Conservation (phyloP, 2,113 vertebrate genomes). For the Collichthys lucidus region DNA sequence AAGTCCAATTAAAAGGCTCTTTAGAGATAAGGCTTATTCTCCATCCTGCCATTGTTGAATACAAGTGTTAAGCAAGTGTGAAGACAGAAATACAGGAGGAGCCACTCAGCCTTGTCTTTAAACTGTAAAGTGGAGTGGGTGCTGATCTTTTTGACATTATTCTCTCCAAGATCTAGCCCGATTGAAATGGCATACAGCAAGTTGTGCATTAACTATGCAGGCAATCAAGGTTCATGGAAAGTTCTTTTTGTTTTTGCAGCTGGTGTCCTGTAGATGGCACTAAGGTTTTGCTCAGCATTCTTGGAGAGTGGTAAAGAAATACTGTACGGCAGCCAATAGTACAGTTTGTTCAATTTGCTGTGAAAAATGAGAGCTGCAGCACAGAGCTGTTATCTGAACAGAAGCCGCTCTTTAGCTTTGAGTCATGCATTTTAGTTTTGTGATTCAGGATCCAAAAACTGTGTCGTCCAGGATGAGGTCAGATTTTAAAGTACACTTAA, state of each 20-base stretch:
- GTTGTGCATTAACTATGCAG: slow-evolving; percentile 67
- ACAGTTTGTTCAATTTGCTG: slow-evolving; percentile 63
- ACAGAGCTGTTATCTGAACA: slow-evolving; percentile 50
- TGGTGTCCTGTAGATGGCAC: slow-evolving; percentile 71
- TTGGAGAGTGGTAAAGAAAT: slow-evolving; percentile 12
- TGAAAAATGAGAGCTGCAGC: slow-evolving; percentile 54
- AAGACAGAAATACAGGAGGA: slow-evolving; percentile 45
- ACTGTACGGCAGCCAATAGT: slow-evolving; percentile 46
- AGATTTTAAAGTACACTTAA: not conserved
- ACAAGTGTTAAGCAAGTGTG: slow-evolving; percentile 39
- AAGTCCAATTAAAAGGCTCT: slow-evolving; percentile 72
- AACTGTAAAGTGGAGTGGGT: slow-evolving; percentile 39
- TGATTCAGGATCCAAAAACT: slow-evolving; percentile 11
- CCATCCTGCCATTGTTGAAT: slow-evolving; percentile 43
- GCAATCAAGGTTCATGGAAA: slow-evolving; percentile 76
- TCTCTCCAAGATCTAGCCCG: slow-evolving; percentile 25
- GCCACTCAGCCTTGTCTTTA: slow-evolving; percentile 32
- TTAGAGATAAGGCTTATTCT: slow-evolving; percentile 62
- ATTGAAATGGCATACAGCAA: slow-evolving; percentile 58
- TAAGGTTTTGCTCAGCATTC: slow-evolving; percentile 55
- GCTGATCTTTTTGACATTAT: slow-evolving; percentile 49
- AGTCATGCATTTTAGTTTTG: slow-evolving; percentile 17
- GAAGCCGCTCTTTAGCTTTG: slow-evolving; percentile 11
- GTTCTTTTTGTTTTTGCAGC: slow-evolving; percentile 72
- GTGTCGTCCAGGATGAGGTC: not conserved